Evolutionary conservation across 2,888 invertebrate species (phyloP).

Genomic region (Chaitophorus viminalis): DNA sequence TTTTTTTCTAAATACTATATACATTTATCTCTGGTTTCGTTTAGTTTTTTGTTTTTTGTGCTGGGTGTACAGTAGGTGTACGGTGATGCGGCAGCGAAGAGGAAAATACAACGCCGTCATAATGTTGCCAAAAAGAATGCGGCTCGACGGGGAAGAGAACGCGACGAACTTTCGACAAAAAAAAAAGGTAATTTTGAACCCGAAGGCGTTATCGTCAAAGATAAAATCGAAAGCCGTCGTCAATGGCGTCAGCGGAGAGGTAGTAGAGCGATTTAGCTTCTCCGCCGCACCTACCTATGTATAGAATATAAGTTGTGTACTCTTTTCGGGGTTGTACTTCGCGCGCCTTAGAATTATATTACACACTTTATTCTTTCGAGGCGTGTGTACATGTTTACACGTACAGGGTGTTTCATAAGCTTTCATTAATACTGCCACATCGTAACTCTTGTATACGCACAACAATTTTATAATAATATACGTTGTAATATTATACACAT

Average conservation of each 20-base stretch:
- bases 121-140: constrained; percentile 42
- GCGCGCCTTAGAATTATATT: constrained; percentile 7
- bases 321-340: background rate
- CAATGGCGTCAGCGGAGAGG: background rate
- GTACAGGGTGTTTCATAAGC: background rate
- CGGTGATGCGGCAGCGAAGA: background rate
- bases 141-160: background rate
- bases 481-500: too few relatives aligned
- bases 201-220: constrained; percentile 53
- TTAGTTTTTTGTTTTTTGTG: background rate
- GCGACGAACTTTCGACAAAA: constrained; percentile 36
- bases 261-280: constrained; percentile 36
- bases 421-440: too few relatives aligned
- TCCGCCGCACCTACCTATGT: background rate
- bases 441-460: too few relatives aligned
- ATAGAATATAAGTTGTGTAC: background rate
- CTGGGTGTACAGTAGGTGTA: too few relatives aligned
- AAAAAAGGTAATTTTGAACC: constrained; percentile 57
- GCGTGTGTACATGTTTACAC: background rate
- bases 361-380: background rate
- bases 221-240: constrained; percentile 52
- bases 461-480: too few relatives aligned
- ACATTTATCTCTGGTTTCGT: background rate
- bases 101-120: constrained; percentile 29
- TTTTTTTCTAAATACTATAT: background rate